phyloP scores from a whole-genome alignment of 2,888 invertebrate genomes.

The Sceliomorpha sp. region DNA sequence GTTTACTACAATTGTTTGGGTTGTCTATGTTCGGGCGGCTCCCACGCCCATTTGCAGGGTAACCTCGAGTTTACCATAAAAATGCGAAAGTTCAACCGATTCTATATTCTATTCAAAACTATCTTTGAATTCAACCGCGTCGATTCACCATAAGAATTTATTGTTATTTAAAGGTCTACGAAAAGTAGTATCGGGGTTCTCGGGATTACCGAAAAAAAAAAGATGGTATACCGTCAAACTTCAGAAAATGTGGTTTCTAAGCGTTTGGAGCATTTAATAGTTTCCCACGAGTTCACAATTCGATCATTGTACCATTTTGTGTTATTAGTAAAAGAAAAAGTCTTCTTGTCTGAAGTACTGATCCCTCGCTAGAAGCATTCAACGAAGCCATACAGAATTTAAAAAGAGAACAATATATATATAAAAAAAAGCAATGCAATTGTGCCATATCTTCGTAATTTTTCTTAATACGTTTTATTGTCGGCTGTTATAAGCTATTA shows the following conservation, averaged over 20 bases:
- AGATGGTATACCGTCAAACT: no score
- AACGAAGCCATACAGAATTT: no score
- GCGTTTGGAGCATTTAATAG: constrained; percentile 49
- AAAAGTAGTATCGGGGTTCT: constrained; percentile 61
- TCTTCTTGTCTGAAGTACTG: no score
- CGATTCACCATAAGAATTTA: constrained; percentile 68
- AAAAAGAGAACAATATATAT: no score
- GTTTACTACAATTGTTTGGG: no score
- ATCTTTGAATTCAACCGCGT: constrained; percentile 41
- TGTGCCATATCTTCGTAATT: no score
- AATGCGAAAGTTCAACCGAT: constrained; percentile 65
- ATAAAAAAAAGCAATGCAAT: no score
- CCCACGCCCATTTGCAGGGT: constrained; percentile 77
- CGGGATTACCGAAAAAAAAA: constrained; percentile 31
- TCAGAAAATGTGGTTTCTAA: constrained; percentile 57
- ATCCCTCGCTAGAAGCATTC: no score
- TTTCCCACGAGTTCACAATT: constrained; percentile 40
- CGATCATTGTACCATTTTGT: constrained; percentile 7
- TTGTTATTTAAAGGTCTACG: constrained; percentile 71
- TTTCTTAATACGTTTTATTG: no score
- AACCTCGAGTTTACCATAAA: constrained; percentile 70
- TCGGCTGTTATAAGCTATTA: no score
- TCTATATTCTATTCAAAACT: constrained; percentile 59
- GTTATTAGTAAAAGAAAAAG: no score
- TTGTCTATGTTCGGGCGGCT: no score